phyloP scores from a whole-genome alignment of 2,113 vertebrate genomes.

The Rhynchopsitta pachyrhyncha region DNA sequence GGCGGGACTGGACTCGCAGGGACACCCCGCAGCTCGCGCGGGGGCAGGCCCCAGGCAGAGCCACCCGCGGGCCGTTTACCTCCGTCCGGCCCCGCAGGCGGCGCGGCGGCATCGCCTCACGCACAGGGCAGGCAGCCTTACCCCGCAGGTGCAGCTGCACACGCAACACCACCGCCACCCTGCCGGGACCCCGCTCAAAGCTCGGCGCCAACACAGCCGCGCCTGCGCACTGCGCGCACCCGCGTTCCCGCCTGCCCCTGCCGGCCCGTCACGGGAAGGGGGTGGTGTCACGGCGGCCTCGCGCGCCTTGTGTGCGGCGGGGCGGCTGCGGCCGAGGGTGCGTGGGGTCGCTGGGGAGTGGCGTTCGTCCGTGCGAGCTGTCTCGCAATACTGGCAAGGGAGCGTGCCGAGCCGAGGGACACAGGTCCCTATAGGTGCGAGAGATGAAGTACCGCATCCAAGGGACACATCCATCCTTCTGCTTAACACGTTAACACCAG shows the following conservation, averaged over 20 bases:
- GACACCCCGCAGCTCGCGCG: neutral
- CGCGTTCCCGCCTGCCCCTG: neutral
- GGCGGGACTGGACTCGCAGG: too few relatives aligned
- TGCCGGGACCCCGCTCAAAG: neutral
- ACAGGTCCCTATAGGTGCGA: rapidly evolving
- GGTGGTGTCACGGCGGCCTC: neutral
- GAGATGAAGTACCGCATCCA: rapidly evolving
- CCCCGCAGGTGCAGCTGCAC: neutral
- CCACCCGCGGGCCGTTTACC: neutral
- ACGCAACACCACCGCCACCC: too few relatives aligned
- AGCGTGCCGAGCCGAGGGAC: neutral
- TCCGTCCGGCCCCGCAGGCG: neutral
- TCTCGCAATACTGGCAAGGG: rapidly evolving
- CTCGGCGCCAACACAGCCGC: neutral
- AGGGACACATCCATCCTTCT: rapidly evolving
- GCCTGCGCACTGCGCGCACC: neutral
- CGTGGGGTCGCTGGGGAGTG: rapidly evolving
- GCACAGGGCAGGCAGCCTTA: neutral
- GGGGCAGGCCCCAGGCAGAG: neutral
- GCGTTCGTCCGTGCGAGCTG: neutral
- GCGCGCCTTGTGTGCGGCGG: rapidly evolving
- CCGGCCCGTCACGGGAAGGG: neutral
- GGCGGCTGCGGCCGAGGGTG: rapidly evolving
- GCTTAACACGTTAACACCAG: rapidly evolving
- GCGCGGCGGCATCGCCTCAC: neutral